Evolutionary conservation across 2,888 invertebrate genomes (phyloP).

Genomic region (Pinctada fucata): DNA sequence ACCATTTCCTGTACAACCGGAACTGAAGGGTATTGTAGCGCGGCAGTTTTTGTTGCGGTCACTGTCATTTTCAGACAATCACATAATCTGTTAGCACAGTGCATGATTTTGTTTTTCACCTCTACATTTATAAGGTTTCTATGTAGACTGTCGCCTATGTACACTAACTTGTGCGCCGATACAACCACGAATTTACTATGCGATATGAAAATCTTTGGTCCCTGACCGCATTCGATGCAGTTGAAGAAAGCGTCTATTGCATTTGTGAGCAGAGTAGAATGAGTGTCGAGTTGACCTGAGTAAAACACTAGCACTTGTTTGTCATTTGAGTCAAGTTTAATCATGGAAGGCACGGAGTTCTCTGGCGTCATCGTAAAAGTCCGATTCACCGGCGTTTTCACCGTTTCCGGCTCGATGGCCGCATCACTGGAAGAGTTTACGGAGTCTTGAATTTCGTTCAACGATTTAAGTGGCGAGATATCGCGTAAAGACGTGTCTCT

Average conservation of each 20-base stretch:
- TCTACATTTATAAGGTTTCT: conserved; percentile 88
- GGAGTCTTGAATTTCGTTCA: conserved; percentile 24
- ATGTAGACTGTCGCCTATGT: conserved; percentile 95
- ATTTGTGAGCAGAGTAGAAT: conserved; percentile 87
- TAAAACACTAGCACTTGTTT: conserved; percentile 91
- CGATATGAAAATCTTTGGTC: conserved; percentile 93
- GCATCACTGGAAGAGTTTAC: conserved; percentile 16
- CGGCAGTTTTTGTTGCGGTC: conserved; percentile 92
- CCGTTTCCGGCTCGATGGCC: conserved; percentile 46
- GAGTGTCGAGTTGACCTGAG: conserved; percentile 89
- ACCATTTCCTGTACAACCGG: conserved; percentile 95
- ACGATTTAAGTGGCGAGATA: conserved; percentile 19
- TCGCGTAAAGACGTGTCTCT: conserved; percentile 28
- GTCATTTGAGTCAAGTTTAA: conserved; percentile 83
- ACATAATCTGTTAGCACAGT: conserved; percentile 72
- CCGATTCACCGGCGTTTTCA: conserved; percentile 40
- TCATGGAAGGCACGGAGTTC: conserved; percentile 25
- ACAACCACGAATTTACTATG: conserved; percentile 96
- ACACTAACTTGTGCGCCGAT: conserved; percentile 94
- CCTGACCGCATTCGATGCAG: conserved; percentile 94
- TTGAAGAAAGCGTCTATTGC: conserved; percentile 95
- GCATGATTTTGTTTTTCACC: conserved; percentile 81
- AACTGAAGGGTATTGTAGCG: conserved; percentile 93
- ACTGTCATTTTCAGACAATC: conserved; percentile 82
- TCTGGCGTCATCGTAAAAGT: conserved; percentile 26